Percentiles rank a stretch among this genome's conserved stretches.
These are phyloP conservation scores for Euleptes europaea DNA, from an alignment of 2,113 vertebrate species.

Conservation along the genomic window DNA sequence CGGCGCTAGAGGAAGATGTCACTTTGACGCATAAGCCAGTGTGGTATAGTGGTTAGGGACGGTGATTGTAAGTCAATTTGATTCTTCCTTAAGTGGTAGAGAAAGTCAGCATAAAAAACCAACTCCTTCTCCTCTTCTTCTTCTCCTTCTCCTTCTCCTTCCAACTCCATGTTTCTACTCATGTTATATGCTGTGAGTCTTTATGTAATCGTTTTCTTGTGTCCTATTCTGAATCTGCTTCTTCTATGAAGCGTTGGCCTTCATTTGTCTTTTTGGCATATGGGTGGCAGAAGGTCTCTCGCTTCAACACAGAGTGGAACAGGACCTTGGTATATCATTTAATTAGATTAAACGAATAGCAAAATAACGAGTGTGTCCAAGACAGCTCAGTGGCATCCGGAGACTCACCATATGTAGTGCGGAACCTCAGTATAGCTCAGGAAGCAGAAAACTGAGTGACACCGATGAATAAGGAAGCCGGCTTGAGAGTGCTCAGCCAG, in stretches of 20 bases:
- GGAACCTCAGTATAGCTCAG: neutral
- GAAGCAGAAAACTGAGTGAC: constrained; percentile 4
- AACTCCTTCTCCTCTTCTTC: too few relatives aligned
- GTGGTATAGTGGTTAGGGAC: too few relatives aligned
- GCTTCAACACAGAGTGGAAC: constrained; percentile 40
- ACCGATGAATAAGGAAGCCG: constrained; percentile 1
- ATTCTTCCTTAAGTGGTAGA: too few relatives aligned
- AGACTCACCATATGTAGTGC: constrained; percentile 15
- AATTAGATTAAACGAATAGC: constrained; percentile 59
- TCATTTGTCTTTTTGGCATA: constrained; percentile 66
- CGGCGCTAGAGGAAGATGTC: too few relatives aligned
- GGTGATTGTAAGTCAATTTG: too few relatives aligned
- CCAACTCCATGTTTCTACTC: too few relatives aligned
- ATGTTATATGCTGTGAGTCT: neutral
- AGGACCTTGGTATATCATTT: constrained; percentile 58
- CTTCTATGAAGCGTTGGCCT: constrained; percentile 49
- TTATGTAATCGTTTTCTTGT: too few relatives aligned
- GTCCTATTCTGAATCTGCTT: neutral
- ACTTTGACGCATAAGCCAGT: too few relatives aligned
- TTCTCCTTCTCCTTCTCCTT: too few relatives aligned
- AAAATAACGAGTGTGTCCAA: constrained; percentile 42
- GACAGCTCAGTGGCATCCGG: constrained; percentile 42
- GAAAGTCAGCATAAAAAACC: too few relatives aligned
- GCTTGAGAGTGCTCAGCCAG: neutral
- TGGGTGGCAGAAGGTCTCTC: constrained; percentile 64